Conservation (phyloP, 2,888 invertebrate genomes). For the Helleia helle region DNA sequence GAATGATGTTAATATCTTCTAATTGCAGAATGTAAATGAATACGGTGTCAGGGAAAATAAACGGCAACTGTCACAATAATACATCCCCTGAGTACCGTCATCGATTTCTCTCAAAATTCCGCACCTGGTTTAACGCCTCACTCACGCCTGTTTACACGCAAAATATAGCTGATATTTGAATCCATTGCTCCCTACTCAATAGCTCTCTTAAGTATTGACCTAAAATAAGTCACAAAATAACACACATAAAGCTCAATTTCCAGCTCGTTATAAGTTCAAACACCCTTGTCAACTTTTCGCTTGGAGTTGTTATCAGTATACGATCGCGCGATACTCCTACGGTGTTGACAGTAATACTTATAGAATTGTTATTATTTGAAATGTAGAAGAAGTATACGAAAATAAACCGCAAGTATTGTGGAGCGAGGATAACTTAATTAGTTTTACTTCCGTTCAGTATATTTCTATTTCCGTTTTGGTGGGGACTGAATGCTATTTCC, state of each 20-base stretch:
- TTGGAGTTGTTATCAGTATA: slow-evolving; percentile 53
- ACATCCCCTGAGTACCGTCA: slow-evolving; percentile 40
- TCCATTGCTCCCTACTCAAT: slow-evolving; percentile 49
- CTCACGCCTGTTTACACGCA: slow-evolving; percentile 64
- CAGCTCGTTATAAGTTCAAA: too few relatives aligned
- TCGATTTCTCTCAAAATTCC: slow-evolving; percentile 47
- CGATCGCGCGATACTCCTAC: slow-evolving; percentile 52
- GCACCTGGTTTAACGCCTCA: slow-evolving; percentile 67
- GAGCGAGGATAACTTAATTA: slow-evolving; percentile 70
- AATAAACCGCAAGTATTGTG: slow-evolving; percentile 60
- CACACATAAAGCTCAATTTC: slow-evolving; percentile 29
- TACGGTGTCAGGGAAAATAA: slow-evolving; percentile 41
- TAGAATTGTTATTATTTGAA: slow-evolving; percentile 50
- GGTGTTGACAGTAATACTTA: slow-evolving; percentile 62
- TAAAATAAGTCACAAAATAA: slow-evolving; percentile 31
- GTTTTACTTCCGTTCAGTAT: slow-evolving; percentile 67
- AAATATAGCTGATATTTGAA: slow-evolving; percentile 62
- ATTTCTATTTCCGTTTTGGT: slow-evolving; percentile 69
- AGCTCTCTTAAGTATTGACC: slow-evolving; percentile 21
- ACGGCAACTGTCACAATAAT: slow-evolving; percentile 66
- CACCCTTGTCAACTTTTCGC: too few relatives aligned
- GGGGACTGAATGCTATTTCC: slow-evolving; percentile 56
- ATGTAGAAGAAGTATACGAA: slow-evolving; percentile 54
- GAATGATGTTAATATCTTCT: slow-evolving; percentile 1
- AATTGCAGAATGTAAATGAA: slow-evolving; percentile 7